A percentile compares a stretch with the other conserved stretches of the same genome.
These are phyloP conservation scores for Lamellibrachia satsuma DNA, from an alignment of 2,888 invertebrate species.

Conservation along the genomic window DNA sequence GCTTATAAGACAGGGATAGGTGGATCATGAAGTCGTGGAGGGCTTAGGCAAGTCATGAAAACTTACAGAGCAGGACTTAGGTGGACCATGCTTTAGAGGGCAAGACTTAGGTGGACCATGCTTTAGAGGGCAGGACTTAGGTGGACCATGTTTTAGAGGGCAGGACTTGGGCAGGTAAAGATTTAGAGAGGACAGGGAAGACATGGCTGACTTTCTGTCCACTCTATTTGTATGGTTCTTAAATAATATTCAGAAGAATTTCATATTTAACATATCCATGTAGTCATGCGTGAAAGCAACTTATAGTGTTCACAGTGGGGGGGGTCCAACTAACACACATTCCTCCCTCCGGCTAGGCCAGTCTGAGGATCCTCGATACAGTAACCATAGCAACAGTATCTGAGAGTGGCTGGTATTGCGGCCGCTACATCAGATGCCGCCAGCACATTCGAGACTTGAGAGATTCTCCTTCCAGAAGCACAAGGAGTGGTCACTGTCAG, in stretches of 20 bases:
- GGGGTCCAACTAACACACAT: background rate
- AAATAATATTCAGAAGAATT: background rate
- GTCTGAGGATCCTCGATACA: background rate
- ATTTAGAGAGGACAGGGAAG: background rate
- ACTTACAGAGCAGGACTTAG: background rate
- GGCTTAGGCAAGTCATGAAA: background rate
- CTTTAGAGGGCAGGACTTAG: background rate
- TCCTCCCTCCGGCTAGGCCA: background rate
- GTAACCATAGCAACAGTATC: background rate
- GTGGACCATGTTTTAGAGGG: background rate
- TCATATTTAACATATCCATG: background rate
- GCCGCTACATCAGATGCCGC: background rate
- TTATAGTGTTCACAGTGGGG: background rate
- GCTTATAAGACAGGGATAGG: background rate
- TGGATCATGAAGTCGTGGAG: background rate
- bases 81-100: background rate
- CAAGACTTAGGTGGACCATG: background rate
- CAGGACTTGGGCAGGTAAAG: background rate
- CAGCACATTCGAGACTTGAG: background rate
- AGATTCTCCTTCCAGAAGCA: slow-evolving; percentile 12
- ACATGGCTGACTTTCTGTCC: background rate
- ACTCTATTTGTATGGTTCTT: background rate
- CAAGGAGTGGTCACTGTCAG: background rate
- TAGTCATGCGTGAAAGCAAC: background rate
- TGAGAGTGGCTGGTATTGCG: background rate